Evolutionary conservation across 2,113 vertebrate species (phyloP).

Genomic region (Rafetus swinhoei): DNA sequence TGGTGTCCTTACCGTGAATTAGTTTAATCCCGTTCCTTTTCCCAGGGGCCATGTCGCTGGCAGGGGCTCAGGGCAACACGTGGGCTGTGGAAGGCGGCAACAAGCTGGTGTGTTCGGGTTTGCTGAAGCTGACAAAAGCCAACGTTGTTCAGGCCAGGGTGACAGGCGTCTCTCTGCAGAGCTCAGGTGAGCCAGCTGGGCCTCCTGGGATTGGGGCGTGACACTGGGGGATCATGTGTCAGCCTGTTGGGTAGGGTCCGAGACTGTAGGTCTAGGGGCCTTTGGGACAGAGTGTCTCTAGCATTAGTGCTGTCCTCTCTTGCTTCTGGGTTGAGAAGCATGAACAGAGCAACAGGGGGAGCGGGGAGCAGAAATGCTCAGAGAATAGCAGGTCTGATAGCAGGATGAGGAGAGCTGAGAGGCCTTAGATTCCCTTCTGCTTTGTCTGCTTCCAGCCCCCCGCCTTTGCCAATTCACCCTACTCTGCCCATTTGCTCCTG

Average conservation of each 20-base stretch:
- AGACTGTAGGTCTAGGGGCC: neutral
- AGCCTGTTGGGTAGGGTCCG: neutral
- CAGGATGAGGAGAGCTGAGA: neutral
- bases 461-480: neutral
- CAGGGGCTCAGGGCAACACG: constrained; percentile 91
- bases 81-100: constrained; percentile 98
- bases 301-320: neutral
- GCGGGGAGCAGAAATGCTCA: neutral
- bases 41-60: constrained; percentile 93
- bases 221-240: neutral
- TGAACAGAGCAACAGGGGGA: neutral
- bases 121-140: constrained; percentile 92
- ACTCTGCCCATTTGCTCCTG: neutral
- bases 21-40: neutral
- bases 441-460: neutral
- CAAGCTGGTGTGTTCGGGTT: constrained; percentile 91
- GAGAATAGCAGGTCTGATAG: neutral
- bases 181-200: constrained; percentile 72
- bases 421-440: neutral
- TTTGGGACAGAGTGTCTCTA: neutral
- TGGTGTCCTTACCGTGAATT: rapidly evolving
- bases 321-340: neutral
- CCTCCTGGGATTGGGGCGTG: neutral
- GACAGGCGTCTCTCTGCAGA: constrained; percentile 83
- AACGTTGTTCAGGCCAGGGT: constrained; percentile 88